Conservation (phyloP, 2,113 vertebrate species). For the Crotalus viridis region DNA sequence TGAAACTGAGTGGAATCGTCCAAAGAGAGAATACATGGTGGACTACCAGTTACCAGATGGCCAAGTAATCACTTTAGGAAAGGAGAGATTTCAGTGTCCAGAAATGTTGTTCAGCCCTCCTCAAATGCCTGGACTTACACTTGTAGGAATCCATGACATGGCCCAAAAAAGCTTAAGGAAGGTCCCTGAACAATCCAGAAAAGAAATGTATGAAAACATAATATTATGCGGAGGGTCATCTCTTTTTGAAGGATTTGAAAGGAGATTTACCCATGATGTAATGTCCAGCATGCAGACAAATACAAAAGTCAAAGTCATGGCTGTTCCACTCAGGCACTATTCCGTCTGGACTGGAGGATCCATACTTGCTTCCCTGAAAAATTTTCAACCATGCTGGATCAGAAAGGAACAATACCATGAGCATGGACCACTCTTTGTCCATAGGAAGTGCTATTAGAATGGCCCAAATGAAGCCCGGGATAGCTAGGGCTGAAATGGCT, state of each 20-base stretch:
- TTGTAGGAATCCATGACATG: constrained; percentile 50
- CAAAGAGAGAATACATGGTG: background rate
- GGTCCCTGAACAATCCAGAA: constrained; percentile 15
- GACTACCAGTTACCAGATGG: constrained; percentile 57
- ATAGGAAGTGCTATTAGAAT: constrained; percentile 57
- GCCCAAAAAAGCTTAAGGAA: constrained; percentile 39
- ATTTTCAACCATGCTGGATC: constrained; percentile 67
- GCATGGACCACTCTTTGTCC: constrained; percentile 55
- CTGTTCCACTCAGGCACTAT: constrained; percentile 34
- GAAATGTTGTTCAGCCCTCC: constrained; percentile 63
- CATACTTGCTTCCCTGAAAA: constrained; percentile 58
- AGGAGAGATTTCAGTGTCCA: constrained; percentile 57
- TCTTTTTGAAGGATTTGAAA: constrained; percentile 48
- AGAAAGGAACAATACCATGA: constrained; percentile 57
- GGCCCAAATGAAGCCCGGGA: background rate
- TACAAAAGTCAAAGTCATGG: constrained; percentile 23
- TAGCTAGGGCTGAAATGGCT: background rate
- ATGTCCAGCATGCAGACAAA: background rate
- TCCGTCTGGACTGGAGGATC: constrained; percentile 66
- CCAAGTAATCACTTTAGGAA: constrained; percentile 35
- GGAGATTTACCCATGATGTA: constrained; percentile 50
- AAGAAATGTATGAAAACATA: constrained; percentile 37
- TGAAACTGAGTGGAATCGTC: constrained; percentile 13
- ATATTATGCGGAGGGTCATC: constrained; percentile 63
- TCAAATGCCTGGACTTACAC: constrained; percentile 5